Conservation (phyloP, 2,113 vertebrate genomes). For the Colossoma macropomum region DNA sequence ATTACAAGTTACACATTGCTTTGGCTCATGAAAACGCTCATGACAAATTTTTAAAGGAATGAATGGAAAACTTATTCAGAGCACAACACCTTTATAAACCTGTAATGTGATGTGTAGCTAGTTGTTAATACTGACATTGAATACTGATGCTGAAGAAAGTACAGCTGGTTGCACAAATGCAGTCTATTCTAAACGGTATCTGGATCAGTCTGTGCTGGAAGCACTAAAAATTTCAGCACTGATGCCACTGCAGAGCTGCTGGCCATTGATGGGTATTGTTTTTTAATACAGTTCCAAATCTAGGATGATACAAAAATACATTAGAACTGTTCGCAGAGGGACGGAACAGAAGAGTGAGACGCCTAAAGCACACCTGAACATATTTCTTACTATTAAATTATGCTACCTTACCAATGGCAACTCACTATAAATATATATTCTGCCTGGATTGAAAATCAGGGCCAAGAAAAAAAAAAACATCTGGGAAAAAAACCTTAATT, state of each 20-base stretch:
- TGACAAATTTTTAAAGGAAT: constrained; percentile 26
- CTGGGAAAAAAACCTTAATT: no score
- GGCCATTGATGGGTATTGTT: not conserved
- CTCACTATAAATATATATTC: not conserved
- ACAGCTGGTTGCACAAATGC: constrained; percentile 1
- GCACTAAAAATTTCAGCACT: not conserved
- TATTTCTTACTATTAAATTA: not conserved
- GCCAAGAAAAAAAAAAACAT: no score
- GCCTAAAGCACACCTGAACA: not conserved
- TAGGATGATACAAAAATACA: not conserved
- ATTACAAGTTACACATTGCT: constrained; percentile 4
- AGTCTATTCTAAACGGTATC: not conserved
- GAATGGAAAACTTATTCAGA: constrained; percentile 13
- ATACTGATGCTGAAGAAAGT: constrained; percentile 23
- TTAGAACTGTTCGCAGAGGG: not conserved
- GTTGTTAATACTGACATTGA: not conserved
- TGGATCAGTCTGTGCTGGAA: not conserved
- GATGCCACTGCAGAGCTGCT: not conserved
- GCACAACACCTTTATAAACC: not conserved
- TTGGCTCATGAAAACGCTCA: constrained; percentile 7
- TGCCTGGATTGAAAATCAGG: no score
- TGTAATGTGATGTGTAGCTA: constrained; percentile 9
- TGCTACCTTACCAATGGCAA: not conserved
- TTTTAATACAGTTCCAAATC: not conserved
- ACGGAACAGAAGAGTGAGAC: not conserved